Evolutionary conservation across 2,888 invertebrate species (phyloP), one percentile per base, ranked within the genome.

Genomic region (Cistogaster globosa): DNA sequence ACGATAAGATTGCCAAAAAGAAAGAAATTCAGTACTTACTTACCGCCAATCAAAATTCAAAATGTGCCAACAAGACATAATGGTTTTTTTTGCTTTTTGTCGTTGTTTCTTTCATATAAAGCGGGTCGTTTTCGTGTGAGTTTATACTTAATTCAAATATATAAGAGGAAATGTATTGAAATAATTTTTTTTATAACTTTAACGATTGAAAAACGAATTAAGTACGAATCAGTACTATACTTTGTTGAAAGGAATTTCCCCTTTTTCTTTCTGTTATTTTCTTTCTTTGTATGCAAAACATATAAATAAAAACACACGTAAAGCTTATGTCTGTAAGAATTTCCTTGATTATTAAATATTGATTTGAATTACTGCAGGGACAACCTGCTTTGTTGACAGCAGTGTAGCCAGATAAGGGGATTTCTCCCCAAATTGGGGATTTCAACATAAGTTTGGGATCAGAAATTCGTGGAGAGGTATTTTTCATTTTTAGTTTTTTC

Each of bases 281-380:
- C 48, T 38, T 32, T 12, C 9, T 12, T 2, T 12, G 12, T 32
- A 11, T 57, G 11, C 2, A 45, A 45, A 63, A 68, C 55, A 18
- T 26, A 9, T n/a, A 7, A 51, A 67, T 45, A 60, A 26, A 14
- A 8, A 42, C 22, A 74, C 26, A 83, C 60, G 11, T 38, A 22
- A 55, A 78, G 14, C 12, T 78, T 38, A 75, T 82, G 82, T 67
- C 78, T 85, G 81, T 82, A 81, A 82, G 82, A 85, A 82, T 82
- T 85, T 82, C 69, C 78, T 69, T 85, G 82, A 85, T 85, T 85
- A 85, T 82, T 82, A 85, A 82, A 74, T 60, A 85, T 85, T 85
- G 77, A 82, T 63, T 71, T 82, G 63, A 48, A 65, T 55, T 76
- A 76, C 81, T 71, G 69, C 45, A 42, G 65, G 63, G 51, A 48